A percentile compares a stretch with the other conserved stretches of the same genome.
Evolutionary conservation across 2,888 invertebrate genomes (phyloP).

Genomic region (Pristionchus fissidentatus): DNA sequence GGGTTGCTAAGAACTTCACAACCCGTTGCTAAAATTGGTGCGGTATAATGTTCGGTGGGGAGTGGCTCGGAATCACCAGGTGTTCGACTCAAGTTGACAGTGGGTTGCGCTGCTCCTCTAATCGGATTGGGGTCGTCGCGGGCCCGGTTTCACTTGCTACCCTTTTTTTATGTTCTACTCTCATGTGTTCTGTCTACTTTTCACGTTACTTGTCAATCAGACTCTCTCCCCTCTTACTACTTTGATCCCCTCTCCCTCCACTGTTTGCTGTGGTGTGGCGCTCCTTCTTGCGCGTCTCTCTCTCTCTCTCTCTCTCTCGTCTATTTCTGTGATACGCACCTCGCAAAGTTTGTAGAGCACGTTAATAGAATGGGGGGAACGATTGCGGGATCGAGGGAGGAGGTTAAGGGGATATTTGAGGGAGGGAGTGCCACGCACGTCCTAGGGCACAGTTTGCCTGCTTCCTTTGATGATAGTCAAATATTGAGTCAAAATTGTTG

Average conservation of each 20-base stretch:
- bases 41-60: too few species aligned
- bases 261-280: slow-evolving; percentile 19
- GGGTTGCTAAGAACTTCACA: too few species aligned
- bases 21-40: too few species aligned
- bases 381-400: background rate
- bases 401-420: background rate
- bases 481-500: too few species aligned
- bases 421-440: too few species aligned
- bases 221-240: background rate
- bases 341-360: background rate
- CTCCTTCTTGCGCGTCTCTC: background rate
- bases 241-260: background rate
- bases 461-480: too few species aligned
- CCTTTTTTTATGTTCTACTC: background rate
- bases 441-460: too few species aligned
- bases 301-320: background rate
- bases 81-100: too few species aligned
- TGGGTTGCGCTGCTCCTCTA: too few species aligned
- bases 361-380: background rate
- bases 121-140: too few species aligned
- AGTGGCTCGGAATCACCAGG: too few species aligned
- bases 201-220: background rate
- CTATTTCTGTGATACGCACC: background rate
- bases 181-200: background rate
- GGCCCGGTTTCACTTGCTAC: too few species aligned